Evolutionary conservation across 2,888 invertebrate genomes (phyloP).

Genomic region (Drosophila tripunctata): DNA sequence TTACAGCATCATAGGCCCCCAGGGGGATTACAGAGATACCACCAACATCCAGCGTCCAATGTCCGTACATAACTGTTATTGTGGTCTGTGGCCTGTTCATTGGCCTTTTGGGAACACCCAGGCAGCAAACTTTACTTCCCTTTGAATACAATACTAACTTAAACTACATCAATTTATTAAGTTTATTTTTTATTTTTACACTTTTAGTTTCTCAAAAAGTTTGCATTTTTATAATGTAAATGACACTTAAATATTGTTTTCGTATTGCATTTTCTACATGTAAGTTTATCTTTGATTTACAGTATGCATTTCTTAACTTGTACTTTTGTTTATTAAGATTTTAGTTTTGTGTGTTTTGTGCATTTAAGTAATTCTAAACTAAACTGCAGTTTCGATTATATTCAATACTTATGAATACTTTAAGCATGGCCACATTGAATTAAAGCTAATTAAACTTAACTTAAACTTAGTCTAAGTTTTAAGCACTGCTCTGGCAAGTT

Average conservation of each 20-base stretch:
- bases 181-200: too few species aligned
- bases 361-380: constrained; percentile 39
- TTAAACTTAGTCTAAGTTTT: constrained; percentile 18
- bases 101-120: constrained; percentile 25
- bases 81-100: constrained; percentile 34
- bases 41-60: constrained; percentile 27
- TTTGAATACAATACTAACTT: too few species aligned
- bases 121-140: background rate
- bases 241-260: background rate
- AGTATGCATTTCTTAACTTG: constrained; percentile 10
- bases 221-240: background rate
- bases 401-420: constrained; percentile 25
- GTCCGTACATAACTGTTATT: constrained; percentile 70
- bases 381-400: constrained; percentile 31
- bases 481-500: constrained; percentile 66
- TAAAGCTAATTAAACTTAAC: constrained; percentile 23
- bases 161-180: too few species aligned
- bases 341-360: constrained; percentile 12
- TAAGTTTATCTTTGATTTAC: constrained; percentile 2
- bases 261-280: constrained; percentile 1
- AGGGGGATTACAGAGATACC: constrained; percentile 27
- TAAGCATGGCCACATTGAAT: constrained; percentile 65
- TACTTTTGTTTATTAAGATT: constrained; percentile 6
- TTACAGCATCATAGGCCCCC: constrained; percentile 33
- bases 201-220: too few species aligned